These are phyloP conservation scores for Zosterops borbonicus DNA, from an alignment of 2,113 vertebrate species.

Conservation along the genomic window DNA sequence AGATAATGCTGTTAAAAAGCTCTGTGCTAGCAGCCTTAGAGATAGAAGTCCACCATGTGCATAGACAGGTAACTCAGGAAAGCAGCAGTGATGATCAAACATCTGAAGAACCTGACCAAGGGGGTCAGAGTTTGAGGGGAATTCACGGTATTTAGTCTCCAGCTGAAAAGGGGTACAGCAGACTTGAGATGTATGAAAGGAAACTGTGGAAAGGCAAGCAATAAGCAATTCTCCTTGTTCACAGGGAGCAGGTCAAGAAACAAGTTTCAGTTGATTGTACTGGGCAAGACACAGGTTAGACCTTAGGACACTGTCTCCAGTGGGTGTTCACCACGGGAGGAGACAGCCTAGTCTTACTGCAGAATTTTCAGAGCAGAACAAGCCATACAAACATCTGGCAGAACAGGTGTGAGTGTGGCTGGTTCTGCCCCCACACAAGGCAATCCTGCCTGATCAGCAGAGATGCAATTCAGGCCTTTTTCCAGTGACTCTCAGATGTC, in stretches of 20 bases:
- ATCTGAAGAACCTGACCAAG: neutral
- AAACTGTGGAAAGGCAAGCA: neutral
- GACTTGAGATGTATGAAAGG: neutral
- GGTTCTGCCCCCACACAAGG: neutral
- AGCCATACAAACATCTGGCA: neutral
- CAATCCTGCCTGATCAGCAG: neutral
- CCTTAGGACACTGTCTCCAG: neutral
- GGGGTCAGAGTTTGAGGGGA: neutral
- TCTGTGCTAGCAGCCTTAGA: neutral
- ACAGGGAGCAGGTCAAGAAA: neutral
- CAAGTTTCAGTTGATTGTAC: neutral
- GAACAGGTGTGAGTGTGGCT: neutral
- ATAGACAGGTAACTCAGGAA: neutral
- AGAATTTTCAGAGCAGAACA: neutral
- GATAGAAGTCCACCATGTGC: neutral
- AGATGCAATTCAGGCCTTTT: neutral
- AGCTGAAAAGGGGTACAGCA: neutral
- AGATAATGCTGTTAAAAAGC: neutral
- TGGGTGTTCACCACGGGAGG: neutral
- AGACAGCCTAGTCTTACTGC: neutral
- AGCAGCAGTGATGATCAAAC: neutral
- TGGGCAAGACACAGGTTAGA: neutral
- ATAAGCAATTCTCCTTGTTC: neutral
- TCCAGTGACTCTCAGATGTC: neutral
- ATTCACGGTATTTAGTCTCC: neutral